A percentile compares a stretch with the other conserved stretches of the same genome.
Evolutionary conservation across 2,113 vertebrate species (phyloP).

Genomic region (Cheirogaleus medius): DNA sequence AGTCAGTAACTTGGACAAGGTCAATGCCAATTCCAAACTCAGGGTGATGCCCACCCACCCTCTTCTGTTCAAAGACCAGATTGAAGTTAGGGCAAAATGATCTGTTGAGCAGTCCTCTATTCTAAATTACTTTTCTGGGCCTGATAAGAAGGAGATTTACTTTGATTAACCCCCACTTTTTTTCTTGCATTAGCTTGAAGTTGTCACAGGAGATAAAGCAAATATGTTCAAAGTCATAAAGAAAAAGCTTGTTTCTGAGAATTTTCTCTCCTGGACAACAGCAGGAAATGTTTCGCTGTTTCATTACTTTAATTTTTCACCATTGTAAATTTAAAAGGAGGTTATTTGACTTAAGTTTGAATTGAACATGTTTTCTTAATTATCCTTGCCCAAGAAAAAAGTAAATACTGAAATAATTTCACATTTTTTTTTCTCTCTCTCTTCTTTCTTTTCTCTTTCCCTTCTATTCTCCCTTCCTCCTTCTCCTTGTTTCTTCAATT

Average conservation of each 20-base stretch:
- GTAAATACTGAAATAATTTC: background rate
- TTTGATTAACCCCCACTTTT: background rate
- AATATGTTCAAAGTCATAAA: background rate
- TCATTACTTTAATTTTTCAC: background rate
- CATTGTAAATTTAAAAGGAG: background rate
- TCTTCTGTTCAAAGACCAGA: background rate
- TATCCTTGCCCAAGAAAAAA: background rate
- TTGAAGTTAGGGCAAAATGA: constrained; percentile 12
- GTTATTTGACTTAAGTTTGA: background rate
- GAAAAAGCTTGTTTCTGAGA: background rate
- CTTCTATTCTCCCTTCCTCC: background rate
- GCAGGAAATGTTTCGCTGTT: background rate
- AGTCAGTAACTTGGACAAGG: background rate
- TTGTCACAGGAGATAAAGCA: background rate
- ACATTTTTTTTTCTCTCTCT: background rate
- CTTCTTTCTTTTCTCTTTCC: background rate
- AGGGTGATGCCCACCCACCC: background rate
- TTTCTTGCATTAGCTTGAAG: background rate
- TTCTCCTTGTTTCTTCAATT: background rate
- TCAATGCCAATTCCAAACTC: background rate
- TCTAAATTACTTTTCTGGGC: background rate
- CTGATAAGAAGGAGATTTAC: background rate
- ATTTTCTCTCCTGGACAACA: background rate
- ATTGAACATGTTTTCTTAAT: background rate
- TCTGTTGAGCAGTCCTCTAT: background rate